Percentiles rank a stretch among this genome's conserved stretches.
These are phyloP conservation scores for Leuciscus idus DNA, from an alignment of 2,113 vertebrate genomes.

Conservation along the genomic window DNA sequence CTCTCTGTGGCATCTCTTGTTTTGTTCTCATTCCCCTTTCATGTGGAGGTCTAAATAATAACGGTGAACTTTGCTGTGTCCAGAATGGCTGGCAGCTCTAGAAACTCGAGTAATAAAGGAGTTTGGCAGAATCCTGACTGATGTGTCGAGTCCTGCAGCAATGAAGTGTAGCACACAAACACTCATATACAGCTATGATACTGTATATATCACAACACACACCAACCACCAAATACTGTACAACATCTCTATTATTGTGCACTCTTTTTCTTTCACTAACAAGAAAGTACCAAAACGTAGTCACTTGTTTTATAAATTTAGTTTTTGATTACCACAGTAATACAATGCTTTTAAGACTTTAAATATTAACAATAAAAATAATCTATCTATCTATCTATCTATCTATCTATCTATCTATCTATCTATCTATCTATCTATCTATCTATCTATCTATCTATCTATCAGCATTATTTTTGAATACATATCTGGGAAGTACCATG, in stretches of 20 bases:
- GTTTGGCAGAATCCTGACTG: conserved; percentile 19
- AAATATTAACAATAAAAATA: too few species aligned
- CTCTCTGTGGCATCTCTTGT: neutral
- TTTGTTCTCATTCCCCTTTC: neutral
- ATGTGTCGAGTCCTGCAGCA: conserved; percentile 33
- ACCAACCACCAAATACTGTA: neutral
- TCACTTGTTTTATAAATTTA: neutral
- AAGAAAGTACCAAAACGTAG: neutral
- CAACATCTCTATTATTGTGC: neutral
- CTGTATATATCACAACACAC: neutral
- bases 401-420: too few species aligned
- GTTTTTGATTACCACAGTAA: neutral
- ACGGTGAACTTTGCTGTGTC: conserved; percentile 46
- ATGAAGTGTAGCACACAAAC: neutral
- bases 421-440: too few species aligned
- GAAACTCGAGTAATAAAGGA: conserved; percentile 48
- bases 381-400: too few species aligned
- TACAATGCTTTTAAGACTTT: neutral
- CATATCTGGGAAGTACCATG: too few species aligned
- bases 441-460: too few species aligned
- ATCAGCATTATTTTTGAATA: too few species aligned
- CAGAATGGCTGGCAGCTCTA: conserved; percentile 53
- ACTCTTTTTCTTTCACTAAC: neutral
- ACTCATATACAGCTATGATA: conserved; percentile 21
- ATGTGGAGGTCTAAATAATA: conserved; percentile 61